These are phyloP conservation scores for Varecia variegata DNA, from an alignment of 2,797 vertebrate genomes.

Conservation along the genomic window DNA sequence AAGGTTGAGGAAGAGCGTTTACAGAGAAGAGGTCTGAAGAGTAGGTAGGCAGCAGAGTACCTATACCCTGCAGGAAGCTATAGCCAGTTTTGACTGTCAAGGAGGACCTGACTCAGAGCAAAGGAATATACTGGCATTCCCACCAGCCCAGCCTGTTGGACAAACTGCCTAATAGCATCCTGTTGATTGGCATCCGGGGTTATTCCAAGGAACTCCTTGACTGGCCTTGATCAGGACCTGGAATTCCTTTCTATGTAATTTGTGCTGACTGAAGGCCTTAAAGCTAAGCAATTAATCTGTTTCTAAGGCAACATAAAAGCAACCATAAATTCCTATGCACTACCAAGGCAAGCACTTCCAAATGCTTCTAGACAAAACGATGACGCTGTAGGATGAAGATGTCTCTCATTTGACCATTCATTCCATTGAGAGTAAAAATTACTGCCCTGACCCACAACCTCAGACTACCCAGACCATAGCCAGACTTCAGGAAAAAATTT, in stretches of 20 bases:
- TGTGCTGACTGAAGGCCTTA: constrained; percentile 16
- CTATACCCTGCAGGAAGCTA: background rate
- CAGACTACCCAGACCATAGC: background rate
- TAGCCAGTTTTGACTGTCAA: background rate
- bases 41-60: background rate
- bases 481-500: background rate
- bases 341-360: background rate
- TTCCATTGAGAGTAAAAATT: background rate
- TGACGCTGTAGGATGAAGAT: background rate
- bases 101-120: background rate
- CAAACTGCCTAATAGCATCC: background rate
- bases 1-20: background rate
- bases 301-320: constrained; percentile 42
- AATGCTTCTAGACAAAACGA: constrained; percentile 11
- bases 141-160: background rate
- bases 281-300: constrained; percentile 50
- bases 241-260: constrained; percentile 33
- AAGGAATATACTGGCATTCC: background rate
- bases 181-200: constrained; percentile 10
- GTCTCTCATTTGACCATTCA: background rate
- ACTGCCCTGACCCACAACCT: background rate
- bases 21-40: background rate
- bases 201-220: constrained; percentile 31
- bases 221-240: background rate
- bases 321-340: background rate